Base-by-base conservation (phyloP, 2,113 vertebrate genomes). In the Micronisus gabar region DNA sequence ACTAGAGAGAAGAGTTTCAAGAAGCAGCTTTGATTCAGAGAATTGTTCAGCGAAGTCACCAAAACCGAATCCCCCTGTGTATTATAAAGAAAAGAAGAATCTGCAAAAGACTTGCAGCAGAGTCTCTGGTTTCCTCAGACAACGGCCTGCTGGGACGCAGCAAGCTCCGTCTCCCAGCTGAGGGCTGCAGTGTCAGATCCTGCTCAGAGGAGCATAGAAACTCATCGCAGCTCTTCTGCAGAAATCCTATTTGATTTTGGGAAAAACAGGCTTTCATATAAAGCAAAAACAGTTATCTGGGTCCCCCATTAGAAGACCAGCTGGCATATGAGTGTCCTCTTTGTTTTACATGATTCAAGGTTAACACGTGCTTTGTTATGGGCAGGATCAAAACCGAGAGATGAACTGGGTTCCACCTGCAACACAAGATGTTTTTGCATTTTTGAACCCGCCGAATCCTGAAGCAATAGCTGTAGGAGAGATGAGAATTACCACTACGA, bases 101-200 rank as follows among this genome's bases (percentile, higher is more conserved):
- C 83, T 95, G 91, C 73, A 79, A 68, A 91, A 90, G 84, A 92
- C 94, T 95, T 94, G 84, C 30, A 19, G 81, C 22, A 52, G 86
- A 81, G 86, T 53, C 53, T 92, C 94, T 71, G 88, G 88, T 97
- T 93, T 84, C 83, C 81, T 84, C 81, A 95, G 90, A 86, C 63
- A 91, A 45, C 1, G 0, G 52, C 83, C 73, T 88, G 94, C 90
- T 89, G 94, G 76, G 95, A 68, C 76, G 34, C 86, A 75, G 76
- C 3, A 8, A 86, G 38, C 81, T 85, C 72, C 2, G 0, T 83
- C 79, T 94, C 79, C 79, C 3, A 4, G 3, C 58, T 5, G 1
- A 22, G 74, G 70, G 30, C 53, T 90, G 92, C 65, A 22, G 20
- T 7, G 78, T 40, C 55, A 48, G 59, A 82, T 79, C 81, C 70